Percentiles rank a stretch among this genome's conserved stretches.
Conservation (phyloP, 2,888 invertebrate genomes). For the Phyllotreta cruciferae region DNA sequence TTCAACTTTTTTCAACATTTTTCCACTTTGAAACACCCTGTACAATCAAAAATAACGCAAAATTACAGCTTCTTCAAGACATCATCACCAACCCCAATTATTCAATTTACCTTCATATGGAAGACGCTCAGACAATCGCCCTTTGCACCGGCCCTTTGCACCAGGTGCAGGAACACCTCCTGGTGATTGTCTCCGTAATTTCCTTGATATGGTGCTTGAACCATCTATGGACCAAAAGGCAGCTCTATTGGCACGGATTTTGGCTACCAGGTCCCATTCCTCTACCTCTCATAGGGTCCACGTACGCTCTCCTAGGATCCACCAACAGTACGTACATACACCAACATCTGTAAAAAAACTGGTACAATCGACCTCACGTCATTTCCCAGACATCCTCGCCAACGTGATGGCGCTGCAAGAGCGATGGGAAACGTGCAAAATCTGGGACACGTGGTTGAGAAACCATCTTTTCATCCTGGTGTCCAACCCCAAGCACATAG, state of each 20-base stretch:
- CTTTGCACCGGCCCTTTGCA: too few relatives aligned
- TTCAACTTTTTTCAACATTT: too few relatives aligned
- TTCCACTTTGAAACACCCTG: too few relatives aligned
- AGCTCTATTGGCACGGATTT: conserved; percentile 9
- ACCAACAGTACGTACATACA: conserved; percentile 6
- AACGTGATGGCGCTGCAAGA: conserved; percentile 12
- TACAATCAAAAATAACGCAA: too few relatives aligned
- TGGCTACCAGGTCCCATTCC: conserved; percentile 16
- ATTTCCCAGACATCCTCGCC: conserved; percentile 8
- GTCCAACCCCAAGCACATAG: conserved; percentile 24
- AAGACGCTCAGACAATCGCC: too few relatives aligned
- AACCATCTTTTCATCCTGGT: conserved; percentile 12
- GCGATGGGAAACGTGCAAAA: too few relatives aligned
- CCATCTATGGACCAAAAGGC: conserved; percentile 17
- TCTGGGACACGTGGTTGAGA: conserved; percentile 6
- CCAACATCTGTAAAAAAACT: neutral
- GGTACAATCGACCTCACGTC: neutral
- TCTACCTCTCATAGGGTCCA: conserved; percentile 19
- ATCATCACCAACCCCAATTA: too few relatives aligned
- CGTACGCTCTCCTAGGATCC: conserved; percentile 4
- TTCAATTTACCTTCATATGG: too few relatives aligned
- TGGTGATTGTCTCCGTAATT: too few relatives aligned
- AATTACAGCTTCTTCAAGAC: too few relatives aligned
- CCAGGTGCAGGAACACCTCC: too few relatives aligned
- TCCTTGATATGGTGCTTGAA: conserved; percentile 18